Base-by-base conservation (phyloP, 2,797 vertebrate genomes). In the Onychomys torridus region DNA sequence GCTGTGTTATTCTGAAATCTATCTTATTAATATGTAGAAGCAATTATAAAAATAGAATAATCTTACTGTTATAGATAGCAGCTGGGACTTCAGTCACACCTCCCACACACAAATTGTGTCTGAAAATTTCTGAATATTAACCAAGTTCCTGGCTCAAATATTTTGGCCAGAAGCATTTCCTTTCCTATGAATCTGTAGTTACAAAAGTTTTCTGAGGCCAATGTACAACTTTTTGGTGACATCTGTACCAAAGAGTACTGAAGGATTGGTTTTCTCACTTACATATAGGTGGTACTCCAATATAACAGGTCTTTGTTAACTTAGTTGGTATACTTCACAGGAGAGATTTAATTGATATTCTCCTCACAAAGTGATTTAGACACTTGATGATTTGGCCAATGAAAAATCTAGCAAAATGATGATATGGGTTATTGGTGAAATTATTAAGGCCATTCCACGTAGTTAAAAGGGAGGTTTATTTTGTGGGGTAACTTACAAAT, bases 41-140 rank as follows among this genome's bases (percentile, higher is more conserved):
- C 65, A 59, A 84, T 25, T 84, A 13, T 46, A n/a, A 96, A 94
- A 92, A 86, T 61, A 87, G 49, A 57, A 95, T 81, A 52, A 71
- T 61, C 21, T 79, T 40, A 40, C 88, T 67, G 32, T 29, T 93
- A 79, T 40, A 84, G 86, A 87, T 49, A 57, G 34, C 85, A 95
- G 17, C 46, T 93, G 65, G 25, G 11, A 23, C 27, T 86, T 86
- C 34, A 83, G 6, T 83, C 86, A 83, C 40, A 87, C 29, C 0
- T 94, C 61, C 65, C 65, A 84, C 27, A 27, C 32, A 87, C 34
- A 61, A 19, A 40, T 67, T 65, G 19, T 82, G 21, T 85, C 71
- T 89, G 16, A 27, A 37, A 81, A 10, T 78, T 96, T 83, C 40
- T 89, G 61, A 91, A 93, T 93, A 86, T 94, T 83, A 17, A 83